Base-by-base conservation (phyloP, 2,113 vertebrate genomes). In the Origma solitaria region DNA sequence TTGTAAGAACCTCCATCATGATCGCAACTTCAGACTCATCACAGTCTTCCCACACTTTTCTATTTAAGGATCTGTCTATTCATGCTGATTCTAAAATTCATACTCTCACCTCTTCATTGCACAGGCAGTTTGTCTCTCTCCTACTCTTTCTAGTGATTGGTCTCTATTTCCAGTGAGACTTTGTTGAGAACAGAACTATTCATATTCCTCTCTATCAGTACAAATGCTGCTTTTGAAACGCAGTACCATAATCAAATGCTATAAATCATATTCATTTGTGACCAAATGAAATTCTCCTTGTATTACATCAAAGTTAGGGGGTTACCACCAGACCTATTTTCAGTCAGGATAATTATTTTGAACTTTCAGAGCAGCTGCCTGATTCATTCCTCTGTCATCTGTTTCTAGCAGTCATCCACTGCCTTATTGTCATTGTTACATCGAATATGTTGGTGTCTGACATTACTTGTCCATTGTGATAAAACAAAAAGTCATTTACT, bases 281-380 rank as follows among this genome's bases (percentile, higher is more conserved):
- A 94, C 58, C 50, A 77, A 91, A 95, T 86, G 90, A 95, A 94
- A 82, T 82, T 65, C 58, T 79, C 38, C 50, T 72, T 70, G 54
- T 61, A 66, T 85, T 62, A 61, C 64, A 87, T 33, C 73, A 50
- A 95, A 91, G 68, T 73, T 92, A 54, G 45, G 50, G 75, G 86
- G 47, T 58, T 93, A 93, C 87, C 78, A 94, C 33, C 70, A 94
- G 82, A 75, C 62, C 75, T 86, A 94, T 93, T 95, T 95, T 91
- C 66, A 92, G 85, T 44, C 50, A 90, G 71, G 58, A 77, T 95
- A 95, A 96, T 96, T 94, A 80, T 77, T 95, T 42, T 95, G 93
- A 95, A 95, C 94, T 97, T 97, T 96, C 75, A 90, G 62, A 91
- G 84, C 81, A 96, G 93, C 77, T 95, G 93, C 30, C 54, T 94